A percentile compares a stretch with the other conserved stretches of the same genome.
phyloP scores from a whole-genome alignment of 1,140 invertebrate species.

The Asobara japonica region DNA sequence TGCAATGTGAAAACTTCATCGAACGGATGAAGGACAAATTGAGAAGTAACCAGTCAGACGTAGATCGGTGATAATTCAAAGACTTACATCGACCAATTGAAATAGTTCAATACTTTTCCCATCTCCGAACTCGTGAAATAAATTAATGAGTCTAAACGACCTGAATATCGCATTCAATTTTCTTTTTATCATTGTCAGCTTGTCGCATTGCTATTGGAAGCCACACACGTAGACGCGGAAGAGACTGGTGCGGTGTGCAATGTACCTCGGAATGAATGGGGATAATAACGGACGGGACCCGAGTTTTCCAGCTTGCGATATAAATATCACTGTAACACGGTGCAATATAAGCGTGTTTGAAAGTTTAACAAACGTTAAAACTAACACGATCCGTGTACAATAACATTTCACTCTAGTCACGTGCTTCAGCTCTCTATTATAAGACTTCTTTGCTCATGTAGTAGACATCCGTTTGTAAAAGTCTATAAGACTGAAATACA shows the following conservation, averaged over 20 bases:
- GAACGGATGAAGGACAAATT: too few relatives aligned
- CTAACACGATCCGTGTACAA: slow-evolving; percentile 59
- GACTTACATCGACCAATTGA: too few relatives aligned
- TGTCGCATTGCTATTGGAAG: neutral
- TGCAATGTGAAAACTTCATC: too few relatives aligned
- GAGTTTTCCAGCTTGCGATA: neutral
- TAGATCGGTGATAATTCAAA: too few relatives aligned
- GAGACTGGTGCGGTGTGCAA: neutral
- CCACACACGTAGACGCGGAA: slow-evolving; percentile 1
- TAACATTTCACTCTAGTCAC: slow-evolving; percentile 62
- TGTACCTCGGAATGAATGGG: slow-evolving; percentile 3
- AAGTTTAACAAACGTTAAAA: slow-evolving; percentile 61
- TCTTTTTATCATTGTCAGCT: neutral
- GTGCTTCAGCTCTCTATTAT: slow-evolving; percentile 55
- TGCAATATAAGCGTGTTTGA: neutral
- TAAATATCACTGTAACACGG: slow-evolving; percentile 17
- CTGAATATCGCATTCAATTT: neutral
- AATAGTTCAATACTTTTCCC: too few relatives aligned
- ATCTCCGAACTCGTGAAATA: too few relatives aligned
- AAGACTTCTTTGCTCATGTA: slow-evolving; percentile 46
- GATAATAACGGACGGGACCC: neutral
- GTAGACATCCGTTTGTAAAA: neutral
- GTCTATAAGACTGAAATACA: slow-evolving; percentile 19
- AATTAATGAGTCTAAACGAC: too few relatives aligned
- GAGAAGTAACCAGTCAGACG: too few relatives aligned